Conservation (phyloP, 2,888 invertebrate genomes). For the Microplitis manilae region DNA sequence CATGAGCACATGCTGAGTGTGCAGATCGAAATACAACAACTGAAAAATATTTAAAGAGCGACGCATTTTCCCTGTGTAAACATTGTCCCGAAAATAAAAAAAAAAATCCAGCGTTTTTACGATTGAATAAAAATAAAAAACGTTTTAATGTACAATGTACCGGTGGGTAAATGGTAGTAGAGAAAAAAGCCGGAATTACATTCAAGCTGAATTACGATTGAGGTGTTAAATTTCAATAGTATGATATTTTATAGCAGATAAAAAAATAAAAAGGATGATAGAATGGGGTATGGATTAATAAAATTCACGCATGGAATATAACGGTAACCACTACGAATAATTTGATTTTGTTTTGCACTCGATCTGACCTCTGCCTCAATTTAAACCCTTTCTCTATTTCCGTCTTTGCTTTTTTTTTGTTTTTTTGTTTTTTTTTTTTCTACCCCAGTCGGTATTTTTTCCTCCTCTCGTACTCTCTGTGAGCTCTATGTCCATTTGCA, state of each 20-base stretch:
- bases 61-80: not conserved
- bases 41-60: not conserved
- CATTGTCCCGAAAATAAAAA: not conserved
- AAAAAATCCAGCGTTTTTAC: conserved; percentile 20
- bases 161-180: conserved; percentile 4
- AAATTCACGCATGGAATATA: conserved; percentile 71
- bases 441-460: conserved; percentile 6
- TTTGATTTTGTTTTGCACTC: conserved; percentile 67
- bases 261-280: conserved; percentile 16
- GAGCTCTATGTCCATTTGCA: not conserved
- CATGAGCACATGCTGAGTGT: not conserved
- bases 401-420: conserved; percentile 39
- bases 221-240: conserved; percentile 17
- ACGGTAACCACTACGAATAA: conserved; percentile 65
- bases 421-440: conserved; percentile 35
- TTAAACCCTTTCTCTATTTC: conserved; percentile 42
- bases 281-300: conserved; percentile 51
- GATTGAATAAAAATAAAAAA: not conserved
- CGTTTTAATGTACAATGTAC: not conserved
- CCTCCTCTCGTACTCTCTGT: not conserved
- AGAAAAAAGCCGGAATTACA: conserved; percentile 13
- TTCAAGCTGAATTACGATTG: conserved; percentile 14
- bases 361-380: conserved; percentile 50
- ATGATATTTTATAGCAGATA: conserved; percentile 1
- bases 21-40: not conserved